phyloP scores from a whole-genome alignment of 2,113 vertebrate species.

The Vidua chalybeata region DNA sequence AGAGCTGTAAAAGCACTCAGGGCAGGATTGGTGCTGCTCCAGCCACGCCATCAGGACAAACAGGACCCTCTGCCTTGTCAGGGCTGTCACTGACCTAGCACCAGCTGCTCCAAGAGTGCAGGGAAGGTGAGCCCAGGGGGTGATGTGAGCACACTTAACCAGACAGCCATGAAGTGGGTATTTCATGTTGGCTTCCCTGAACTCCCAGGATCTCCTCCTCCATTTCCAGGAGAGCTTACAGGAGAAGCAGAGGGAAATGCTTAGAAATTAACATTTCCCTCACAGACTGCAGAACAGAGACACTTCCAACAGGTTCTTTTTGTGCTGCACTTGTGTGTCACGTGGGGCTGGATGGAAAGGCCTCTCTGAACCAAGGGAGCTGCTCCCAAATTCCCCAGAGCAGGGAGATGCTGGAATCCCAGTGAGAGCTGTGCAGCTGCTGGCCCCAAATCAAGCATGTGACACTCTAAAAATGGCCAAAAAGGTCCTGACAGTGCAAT shows the following conservation, averaged over 20 bases:
- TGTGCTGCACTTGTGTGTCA: background rate
- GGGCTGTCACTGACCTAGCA: background rate
- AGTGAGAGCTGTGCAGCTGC: background rate
- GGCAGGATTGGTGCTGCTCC: background rate
- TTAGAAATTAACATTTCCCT: background rate
- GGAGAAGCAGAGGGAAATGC: background rate
- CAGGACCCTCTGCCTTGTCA: background rate
- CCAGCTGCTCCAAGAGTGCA: background rate
- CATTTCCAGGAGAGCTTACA: background rate
- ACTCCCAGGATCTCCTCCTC: constrained; percentile 20
- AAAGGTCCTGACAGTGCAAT: background rate
- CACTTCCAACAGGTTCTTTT: background rate
- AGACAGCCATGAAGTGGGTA: constrained; percentile 65
- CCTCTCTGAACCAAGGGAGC: background rate
- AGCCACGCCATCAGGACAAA: background rate
- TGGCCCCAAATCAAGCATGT: background rate
- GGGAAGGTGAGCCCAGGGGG: constrained; percentile 51
- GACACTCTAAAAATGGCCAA: constrained; percentile 12
- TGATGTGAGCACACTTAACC: constrained; percentile 6
- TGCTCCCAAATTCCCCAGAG: background rate
- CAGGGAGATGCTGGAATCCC: background rate
- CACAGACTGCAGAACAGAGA: background rate
- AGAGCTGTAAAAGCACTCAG: background rate
- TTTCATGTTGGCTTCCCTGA: constrained; percentile 51
- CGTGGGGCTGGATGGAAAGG: background rate